Evolutionary conservation across 2,113 vertebrate species (phyloP), one percentile per base, ranked within the genome.

Genomic region (Peromyscus polionotus): DNA sequence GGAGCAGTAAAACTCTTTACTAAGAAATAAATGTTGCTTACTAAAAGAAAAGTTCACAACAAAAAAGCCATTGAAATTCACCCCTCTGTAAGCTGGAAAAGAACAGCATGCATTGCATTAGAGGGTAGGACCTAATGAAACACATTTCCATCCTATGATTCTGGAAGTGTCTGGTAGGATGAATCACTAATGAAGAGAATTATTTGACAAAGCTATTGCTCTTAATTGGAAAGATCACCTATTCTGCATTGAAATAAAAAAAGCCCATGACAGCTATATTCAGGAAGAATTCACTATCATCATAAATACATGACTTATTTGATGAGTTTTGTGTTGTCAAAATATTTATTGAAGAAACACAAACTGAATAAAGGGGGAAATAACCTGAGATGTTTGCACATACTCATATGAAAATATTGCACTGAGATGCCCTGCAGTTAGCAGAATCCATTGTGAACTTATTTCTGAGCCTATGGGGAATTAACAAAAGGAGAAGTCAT

Each of bases 241-340:
- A 61, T 83, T 94, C 90, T 94, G 17, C 36, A 96, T 12, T 5
- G 0, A 26, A 86, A 84, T 92, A 17, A 91, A 95, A 31, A 91
- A 87, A 70, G 14, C 31, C 80, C 68, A 26, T 75, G 63, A 90
- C 42, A 91, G 76, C 88, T 90, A 63, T 86, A 95, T 90, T 77
- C 94, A 63, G 67, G 84, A 95, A 92, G 86, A 94, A 68, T 90
- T 95, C 59, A 54, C 70, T 76, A 91, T 75, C 76, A 91, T 93
- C 77, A 88, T 57, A 91, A 96, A 94, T 31, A 76, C 70, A 95
- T 17, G 83, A 88, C 39, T 83, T 97, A 94, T 63, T 95, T 96
- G 51, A 96, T 86, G 39, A 95, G 39, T 95, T 93, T 87, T 79
- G 31, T 90, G 61, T 95, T 89, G 28, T 76, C 67, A 95, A 96